A percentile compares a stretch with the other conserved stretches of the same genome.
Evolutionary conservation across 2,888 invertebrate species (phyloP).

Genomic region (Lepidocyrtoides sp.): DNA sequence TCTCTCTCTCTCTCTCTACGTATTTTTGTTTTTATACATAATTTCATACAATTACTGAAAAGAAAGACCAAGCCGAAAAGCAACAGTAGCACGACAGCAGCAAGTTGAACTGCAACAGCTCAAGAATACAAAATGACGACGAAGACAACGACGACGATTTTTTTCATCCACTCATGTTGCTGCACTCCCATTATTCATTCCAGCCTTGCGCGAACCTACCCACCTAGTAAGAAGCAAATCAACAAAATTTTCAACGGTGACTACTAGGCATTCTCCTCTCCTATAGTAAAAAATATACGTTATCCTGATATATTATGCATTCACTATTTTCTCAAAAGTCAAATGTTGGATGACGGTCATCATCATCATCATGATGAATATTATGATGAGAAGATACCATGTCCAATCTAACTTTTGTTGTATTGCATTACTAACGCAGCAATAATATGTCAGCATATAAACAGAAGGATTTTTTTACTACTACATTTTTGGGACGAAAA

Average conservation of each 20-base stretch:
- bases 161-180: constrained; percentile 36
- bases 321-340: background rate
- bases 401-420: background rate
- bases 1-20: background rate
- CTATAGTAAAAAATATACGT: background rate
- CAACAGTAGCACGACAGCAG: constrained; percentile 30
- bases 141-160: constrained; percentile 25
- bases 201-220: constrained; percentile 38
- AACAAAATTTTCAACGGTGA: constrained; percentile 45
- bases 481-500: background rate
- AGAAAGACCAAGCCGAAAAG: constrained; percentile 6
- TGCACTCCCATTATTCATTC: constrained; percentile 49
- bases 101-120: constrained; percentile 10
- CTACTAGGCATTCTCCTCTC: no score
- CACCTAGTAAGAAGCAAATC: constrained; percentile 22
- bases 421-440: no score
- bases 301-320: constrained; percentile 33
- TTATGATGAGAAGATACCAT: no score
- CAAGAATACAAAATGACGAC: constrained; percentile 53
- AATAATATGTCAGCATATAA: no score
- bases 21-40: no score
- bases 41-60: background rate
- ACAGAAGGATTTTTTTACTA: background rate
- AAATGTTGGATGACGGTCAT: background rate
- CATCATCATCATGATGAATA: no score